Evolutionary conservation across 2,797 vertebrate species (phyloP), one percentile per base, ranked within the genome.

Genomic region (Chlorospingus semifuscus): DNA sequence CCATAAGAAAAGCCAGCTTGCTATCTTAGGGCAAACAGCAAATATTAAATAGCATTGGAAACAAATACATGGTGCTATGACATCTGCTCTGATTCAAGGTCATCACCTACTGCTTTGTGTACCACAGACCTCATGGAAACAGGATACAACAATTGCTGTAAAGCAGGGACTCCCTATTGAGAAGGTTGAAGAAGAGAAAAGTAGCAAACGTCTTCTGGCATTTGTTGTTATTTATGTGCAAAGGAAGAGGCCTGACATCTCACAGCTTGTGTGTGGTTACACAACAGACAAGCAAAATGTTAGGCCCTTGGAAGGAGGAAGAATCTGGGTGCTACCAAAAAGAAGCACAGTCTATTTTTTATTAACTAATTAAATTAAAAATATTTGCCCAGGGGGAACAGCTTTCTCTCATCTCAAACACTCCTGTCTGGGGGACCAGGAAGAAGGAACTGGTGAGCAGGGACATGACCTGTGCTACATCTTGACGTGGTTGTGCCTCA

Each of bases 231-330:
- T 57, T 85, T 65, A 55, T 4, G 10, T 22, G 18, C 53, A 66
- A 66, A 39, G 34, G 11, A 66, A 56, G 29, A 47, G 22, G 29
- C 34, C 23, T 66, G 42, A 57, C 11, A 22, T 46, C 61, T 81
- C 66, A 18, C 9, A 57, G 61, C 7, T 6, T 12, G 9, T 21
- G 8, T n/a, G 16, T 27, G 14, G 11, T 2, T 30, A 26, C 11
- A 23, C 15, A 75, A 30, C 29, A 92, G 30, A 39, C 12, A 11
- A 6, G 10, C 12, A 47, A 30, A 64, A 46, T 21, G 6, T 29
- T 50, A 61, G 17, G 8, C 7, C 21, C 21, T 29, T 0, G 0
- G 29, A 8, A 12, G 3, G 20, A 9, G 39, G 15, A 65, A 50
- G 11, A 50, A 64, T 15, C 20, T 63, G 29, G 21, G 22, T 4